Evolutionary conservation across 2,797 vertebrate species (phyloP), one percentile per base, ranked within the genome.

Genomic region (Cossypha heuglini): DNA sequence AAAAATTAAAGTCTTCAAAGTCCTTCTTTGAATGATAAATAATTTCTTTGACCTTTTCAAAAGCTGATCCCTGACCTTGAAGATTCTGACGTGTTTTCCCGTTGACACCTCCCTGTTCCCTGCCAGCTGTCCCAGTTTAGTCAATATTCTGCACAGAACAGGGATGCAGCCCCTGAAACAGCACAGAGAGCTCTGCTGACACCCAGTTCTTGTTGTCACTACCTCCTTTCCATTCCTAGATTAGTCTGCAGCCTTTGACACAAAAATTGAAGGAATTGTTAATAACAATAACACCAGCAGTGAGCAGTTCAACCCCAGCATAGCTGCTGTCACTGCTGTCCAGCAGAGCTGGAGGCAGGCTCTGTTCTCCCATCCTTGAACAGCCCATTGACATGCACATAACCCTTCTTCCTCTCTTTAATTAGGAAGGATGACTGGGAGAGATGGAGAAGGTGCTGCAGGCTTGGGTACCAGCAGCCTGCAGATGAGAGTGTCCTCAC

Each of bases 1-100:
- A 14, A 38, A 45, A 67, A 59, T 16, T 2, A 7, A 77, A 59
- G 29, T 4, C 59, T 52, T 78, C 46, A 33, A 58, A 88, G 16
- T 1, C 5, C 6, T 71, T 77, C 9, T 63, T 82, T 42, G 15
- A 67, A 24, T 4, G 21, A 37, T 10, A 48, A 48, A 42, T 13
- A 75, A 31, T 46, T 91, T 87, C 7, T 63, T 45, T 0, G 0
- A 76, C 43, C 3, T 79, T 81, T 82, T 48, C 31, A 42, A 52
- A 87, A 94, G 49, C 13, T 77, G n/a, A 69, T 59, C 18, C 43
- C 71, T 90, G 33, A 69, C 33, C n/a, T 26, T 59, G 40, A 79
- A 20, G 18, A 4, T 82, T 55, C n/a, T 55, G 54, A 38, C 0
- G 0, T 0, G 1, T 57, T 80, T 6, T 82, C 6, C 31, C 69